phyloP scores from a whole-genome alignment of 1,140 invertebrate species.

The Polypedilum pembai region DNA sequence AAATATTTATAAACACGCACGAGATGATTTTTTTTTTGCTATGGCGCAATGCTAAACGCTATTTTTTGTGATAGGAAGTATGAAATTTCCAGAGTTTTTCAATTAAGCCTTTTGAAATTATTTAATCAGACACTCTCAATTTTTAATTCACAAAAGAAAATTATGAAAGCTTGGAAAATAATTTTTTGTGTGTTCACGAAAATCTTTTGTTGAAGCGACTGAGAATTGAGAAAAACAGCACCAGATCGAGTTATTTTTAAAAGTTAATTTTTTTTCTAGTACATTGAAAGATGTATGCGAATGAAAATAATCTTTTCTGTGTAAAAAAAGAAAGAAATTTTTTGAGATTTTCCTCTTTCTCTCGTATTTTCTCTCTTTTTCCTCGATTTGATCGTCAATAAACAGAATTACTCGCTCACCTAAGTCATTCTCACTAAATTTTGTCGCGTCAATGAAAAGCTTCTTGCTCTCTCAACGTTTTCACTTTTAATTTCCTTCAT shows the following conservation, averaged over 20 bases:
- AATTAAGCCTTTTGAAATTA: conserved; percentile 17
- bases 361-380: too few relatives aligned
- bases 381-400: too few relatives aligned
- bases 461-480: too few relatives aligned
- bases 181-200: conserved; percentile 23
- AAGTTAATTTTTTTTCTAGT: background rate
- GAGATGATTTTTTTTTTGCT: background rate
- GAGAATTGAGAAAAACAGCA: conserved; percentile 22
- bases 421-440: too few relatives aligned
- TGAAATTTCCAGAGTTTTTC: conserved; percentile 8
- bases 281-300: too few relatives aligned
- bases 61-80: background rate
- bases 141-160: background rate
- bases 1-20: conserved; percentile 21
- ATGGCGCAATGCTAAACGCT: background rate
- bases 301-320: too few relatives aligned
- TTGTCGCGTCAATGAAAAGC: too few relatives aligned
- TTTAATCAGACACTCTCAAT: background rate
- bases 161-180: background rate
- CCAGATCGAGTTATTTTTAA: conserved; percentile 27
- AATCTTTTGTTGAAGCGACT: conserved; percentile 27
- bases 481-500: too few relatives aligned
- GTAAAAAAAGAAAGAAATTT: too few relatives aligned
- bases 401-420: too few relatives aligned
- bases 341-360: too few relatives aligned